These are phyloP conservation scores for Cuculus canorus DNA, from an alignment of 2,797 vertebrate genomes.

Conservation along the genomic window DNA sequence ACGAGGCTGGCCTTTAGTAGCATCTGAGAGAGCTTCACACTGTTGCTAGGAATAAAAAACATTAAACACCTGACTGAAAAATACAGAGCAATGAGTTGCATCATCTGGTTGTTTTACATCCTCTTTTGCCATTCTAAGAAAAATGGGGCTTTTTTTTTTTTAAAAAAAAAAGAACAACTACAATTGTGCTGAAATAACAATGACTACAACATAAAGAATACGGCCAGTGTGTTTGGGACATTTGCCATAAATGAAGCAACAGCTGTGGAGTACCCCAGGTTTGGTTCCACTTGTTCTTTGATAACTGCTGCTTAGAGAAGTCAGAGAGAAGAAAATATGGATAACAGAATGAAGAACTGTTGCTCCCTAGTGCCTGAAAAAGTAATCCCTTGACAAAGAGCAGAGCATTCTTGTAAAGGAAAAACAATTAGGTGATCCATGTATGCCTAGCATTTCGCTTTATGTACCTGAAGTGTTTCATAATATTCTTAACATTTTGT, in stretches of 20 bases:
- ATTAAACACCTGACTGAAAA: constrained; percentile 2
- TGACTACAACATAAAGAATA: neutral
- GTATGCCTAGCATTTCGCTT: neutral
- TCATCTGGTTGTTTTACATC: neutral
- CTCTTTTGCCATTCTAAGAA: neutral
- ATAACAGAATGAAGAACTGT: constrained; percentile 25
- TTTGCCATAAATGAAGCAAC: neutral
- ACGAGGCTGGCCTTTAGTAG: neutral
- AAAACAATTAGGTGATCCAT: neutral
- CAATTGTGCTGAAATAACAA: neutral
- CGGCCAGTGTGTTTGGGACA: neutral
- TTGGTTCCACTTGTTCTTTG: neutral
- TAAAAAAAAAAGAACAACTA: neutral
- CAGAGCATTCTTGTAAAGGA: neutral
- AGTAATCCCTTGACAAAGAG: neutral
- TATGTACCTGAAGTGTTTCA: neutral
- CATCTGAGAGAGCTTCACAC: accelerated
- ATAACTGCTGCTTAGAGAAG: neutral
- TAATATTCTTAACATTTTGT: neutral
- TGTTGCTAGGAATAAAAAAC: neutral
- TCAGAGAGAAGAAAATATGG: neutral
- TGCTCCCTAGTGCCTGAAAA: constrained; percentile 34
- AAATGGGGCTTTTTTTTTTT: neutral
- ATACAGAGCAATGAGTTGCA: neutral
- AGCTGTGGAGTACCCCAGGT: neutral